Percentiles rank a stretch among this genome's conserved stretches.
Conservation (phyloP, 1,140 invertebrate species). For the Epicauta chinensis region DNA sequence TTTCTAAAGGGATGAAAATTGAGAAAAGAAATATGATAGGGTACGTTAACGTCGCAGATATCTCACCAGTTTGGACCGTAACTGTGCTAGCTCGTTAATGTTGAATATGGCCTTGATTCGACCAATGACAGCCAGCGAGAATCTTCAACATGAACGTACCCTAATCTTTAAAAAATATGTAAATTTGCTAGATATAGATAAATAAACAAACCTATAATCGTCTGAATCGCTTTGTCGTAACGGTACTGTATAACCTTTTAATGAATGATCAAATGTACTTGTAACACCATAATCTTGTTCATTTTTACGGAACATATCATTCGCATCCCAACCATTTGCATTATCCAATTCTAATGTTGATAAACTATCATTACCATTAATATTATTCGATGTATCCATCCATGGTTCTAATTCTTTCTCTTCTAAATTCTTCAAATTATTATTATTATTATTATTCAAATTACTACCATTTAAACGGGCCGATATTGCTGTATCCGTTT, state of each 20-base stretch:
- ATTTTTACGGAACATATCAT: conserved; percentile 93
- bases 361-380: conserved; percentile 52
- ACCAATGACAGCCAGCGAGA: too few species aligned
- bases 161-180: too few species aligned
- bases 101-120: too few species aligned
- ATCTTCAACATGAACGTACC: too few species aligned
- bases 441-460: too few species aligned
- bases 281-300: conserved; percentile 84
- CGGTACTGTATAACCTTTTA: conserved; percentile 87
- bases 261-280: conserved; percentile 73
- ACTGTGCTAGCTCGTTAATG: too few species aligned
- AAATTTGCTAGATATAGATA: too few species aligned
- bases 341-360: conserved; percentile 59
- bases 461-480: conserved; percentile 53
- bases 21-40: too few species aligned
- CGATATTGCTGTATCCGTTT: conserved; percentile 69
- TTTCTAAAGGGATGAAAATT: too few species aligned
- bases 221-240: conserved; percentile 77
- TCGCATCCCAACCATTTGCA: conserved; percentile 87
- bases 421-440: conserved; percentile 37
- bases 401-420: conserved; percentile 86
- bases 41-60: too few species aligned
- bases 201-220: conserved; percentile 63
- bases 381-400: conserved; percentile 60
- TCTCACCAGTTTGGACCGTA: too few species aligned